Conservation (phyloP, 2,797 vertebrate species). For the Artibeus jamaicensis region DNA sequence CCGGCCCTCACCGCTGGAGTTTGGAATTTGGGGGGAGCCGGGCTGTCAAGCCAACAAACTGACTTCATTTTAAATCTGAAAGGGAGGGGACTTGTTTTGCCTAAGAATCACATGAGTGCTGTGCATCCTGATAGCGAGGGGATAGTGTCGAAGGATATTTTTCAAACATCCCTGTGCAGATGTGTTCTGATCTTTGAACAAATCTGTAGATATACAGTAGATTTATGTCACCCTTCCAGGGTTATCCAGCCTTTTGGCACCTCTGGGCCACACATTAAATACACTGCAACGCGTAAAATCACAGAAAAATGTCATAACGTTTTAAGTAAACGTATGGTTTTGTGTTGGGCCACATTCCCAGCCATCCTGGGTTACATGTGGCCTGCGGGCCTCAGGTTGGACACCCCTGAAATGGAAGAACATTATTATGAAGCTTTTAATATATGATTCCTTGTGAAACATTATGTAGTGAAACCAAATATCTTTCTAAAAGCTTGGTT, state of each 20-base stretch:
- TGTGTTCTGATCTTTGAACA: background rate
- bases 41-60: background rate
- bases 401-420: background rate
- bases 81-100: background rate
- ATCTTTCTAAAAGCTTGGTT: background rate
- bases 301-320: too few relatives aligned
- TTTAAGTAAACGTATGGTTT: too few relatives aligned
- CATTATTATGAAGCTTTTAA: background rate
- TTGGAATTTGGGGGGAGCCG: slow-evolving; percentile 32
- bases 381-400: too few relatives aligned
- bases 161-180: background rate
- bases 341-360: too few relatives aligned
- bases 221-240: background rate
- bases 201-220: background rate
- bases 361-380: too few relatives aligned
- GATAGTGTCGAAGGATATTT: background rate
- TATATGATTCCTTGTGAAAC: background rate
- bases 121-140: background rate
- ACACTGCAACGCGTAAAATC: too few relatives aligned
- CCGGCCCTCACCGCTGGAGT: background rate
- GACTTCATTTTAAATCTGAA: background rate
- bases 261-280: too few relatives aligned
- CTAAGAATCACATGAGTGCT: background rate
- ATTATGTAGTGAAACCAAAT: background rate
- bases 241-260: too few relatives aligned